phyloP scores from a whole-genome alignment of 1,140 invertebrate genomes.

The Prorops nasuta region DNA sequence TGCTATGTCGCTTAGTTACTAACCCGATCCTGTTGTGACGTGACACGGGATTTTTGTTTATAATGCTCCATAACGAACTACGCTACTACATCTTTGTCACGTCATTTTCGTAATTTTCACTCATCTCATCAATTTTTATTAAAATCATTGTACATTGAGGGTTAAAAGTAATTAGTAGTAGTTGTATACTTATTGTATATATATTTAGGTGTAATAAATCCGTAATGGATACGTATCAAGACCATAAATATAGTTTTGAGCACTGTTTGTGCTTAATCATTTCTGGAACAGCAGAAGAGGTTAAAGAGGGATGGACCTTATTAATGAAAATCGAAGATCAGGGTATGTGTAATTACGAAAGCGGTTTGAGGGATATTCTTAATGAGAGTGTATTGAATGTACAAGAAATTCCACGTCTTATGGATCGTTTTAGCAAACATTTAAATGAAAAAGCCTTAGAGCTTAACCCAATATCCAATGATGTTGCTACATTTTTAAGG shows the following conservation, averaged over 20 bases:
- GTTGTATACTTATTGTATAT: constrained; percentile 1
- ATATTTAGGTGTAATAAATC: constrained; percentile 7
- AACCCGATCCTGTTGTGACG: no score
- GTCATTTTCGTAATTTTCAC: not conserved
- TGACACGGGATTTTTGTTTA: no score
- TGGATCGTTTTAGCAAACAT: constrained; percentile 36
- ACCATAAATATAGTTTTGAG: constrained; percentile 11
- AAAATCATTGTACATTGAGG: constrained; percentile 24
- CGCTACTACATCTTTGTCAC: not conserved
- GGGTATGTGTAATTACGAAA: constrained; percentile 8
- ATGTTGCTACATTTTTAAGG: constrained; percentile 26
- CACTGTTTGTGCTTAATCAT: constrained; percentile 27
- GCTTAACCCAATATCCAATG: constrained; percentile 21
- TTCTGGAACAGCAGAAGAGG: constrained; percentile 19
- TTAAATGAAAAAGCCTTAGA: constrained; percentile 16
- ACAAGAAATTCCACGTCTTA: constrained; percentile 26
- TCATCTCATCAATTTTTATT: constrained; percentile 27
- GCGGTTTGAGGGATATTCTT: constrained; percentile 13
- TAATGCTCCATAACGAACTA: no score
- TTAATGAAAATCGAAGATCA: constrained; percentile 26
- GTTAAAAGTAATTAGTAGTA: constrained; percentile 25
- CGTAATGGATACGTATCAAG: constrained; percentile 19
- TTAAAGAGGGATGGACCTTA: constrained; percentile 29
- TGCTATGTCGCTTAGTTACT: no score
- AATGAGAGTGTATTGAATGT: constrained; percentile 24